Evolutionary conservation across 2,888 invertebrate genomes (phyloP).

Genomic region (Melinaea marsaeus): DNA sequence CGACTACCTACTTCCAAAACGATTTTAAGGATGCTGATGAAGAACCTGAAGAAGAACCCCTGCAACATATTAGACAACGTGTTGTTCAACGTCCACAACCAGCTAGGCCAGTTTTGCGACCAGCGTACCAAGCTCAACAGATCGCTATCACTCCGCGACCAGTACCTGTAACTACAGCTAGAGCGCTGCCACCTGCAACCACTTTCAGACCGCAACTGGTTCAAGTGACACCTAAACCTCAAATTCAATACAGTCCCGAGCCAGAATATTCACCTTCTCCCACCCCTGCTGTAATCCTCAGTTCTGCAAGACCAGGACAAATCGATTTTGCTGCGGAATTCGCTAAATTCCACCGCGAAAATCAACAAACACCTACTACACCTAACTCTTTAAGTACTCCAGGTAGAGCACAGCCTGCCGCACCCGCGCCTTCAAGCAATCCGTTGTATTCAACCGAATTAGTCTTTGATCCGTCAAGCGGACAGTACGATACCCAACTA

Average conservation of each 20-base stretch:
- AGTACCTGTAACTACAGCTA: slow-evolving; percentile 65
- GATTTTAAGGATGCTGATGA: slow-evolving; percentile 82
- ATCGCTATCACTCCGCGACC: slow-evolving; percentile 81
- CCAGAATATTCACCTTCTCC: slow-evolving; percentile 65
- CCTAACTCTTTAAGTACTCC: slow-evolving; percentile 54
- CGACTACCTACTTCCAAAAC: slow-evolving; percentile 85
- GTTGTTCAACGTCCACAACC: slow-evolving; percentile 68
- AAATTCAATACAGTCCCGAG: slow-evolving; percentile 68
- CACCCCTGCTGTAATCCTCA: slow-evolving; percentile 48
- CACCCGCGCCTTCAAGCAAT: slow-evolving; percentile 70
- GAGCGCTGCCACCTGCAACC: slow-evolving; percentile 80
- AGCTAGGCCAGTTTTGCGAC: slow-evolving; percentile 42
- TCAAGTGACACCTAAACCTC: slow-evolving; percentile 77
- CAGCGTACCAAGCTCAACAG: slow-evolving; percentile 69
- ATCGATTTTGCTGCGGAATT: slow-evolving; percentile 87
- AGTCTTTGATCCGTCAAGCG: slow-evolving; percentile 85
- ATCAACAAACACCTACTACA: slow-evolving; percentile 77
- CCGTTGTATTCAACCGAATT: slow-evolving; percentile 88
- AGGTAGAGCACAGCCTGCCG: slow-evolving; percentile 54
- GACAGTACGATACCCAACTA: slow-evolving; percentile 87
- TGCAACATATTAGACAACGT: slow-evolving; percentile 67
- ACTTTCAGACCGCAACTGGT: slow-evolving; percentile 81
- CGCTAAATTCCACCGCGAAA: slow-evolving; percentile 84
- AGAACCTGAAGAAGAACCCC: slow-evolving; percentile 75
- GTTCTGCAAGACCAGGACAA: slow-evolving; percentile 56